Percentiles rank a stretch among this genome's conserved stretches.
Conservation (phyloP, 2,888 invertebrate genomes). For the Chrysolina oricalcia region DNA sequence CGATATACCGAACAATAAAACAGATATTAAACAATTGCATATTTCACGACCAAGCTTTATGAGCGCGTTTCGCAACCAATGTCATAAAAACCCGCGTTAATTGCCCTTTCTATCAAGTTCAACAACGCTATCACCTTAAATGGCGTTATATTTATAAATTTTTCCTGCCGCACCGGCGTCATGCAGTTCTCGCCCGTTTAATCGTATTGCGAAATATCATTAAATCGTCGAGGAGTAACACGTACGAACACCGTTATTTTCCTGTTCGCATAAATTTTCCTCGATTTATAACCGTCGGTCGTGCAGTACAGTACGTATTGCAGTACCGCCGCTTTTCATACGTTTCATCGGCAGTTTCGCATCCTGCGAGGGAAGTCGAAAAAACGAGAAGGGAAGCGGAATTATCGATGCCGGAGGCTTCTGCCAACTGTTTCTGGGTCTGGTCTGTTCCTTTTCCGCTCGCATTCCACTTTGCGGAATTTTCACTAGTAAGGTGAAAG, state of each 20-base stretch:
- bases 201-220: constrained; percentile 9
- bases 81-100: background rate
- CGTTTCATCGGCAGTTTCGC: background rate
- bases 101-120: constrained; percentile 2
- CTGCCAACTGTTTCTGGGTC: background rate
- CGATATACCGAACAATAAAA: too few species aligned
- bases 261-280: constrained; percentile 19
- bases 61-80: background rate
- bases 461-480: too few species aligned
- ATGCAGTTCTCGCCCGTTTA: background rate
- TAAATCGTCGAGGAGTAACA: constrained; percentile 2
- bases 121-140: constrained; percentile 1
- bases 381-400: constrained; percentile 13
- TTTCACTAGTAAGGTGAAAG: too few species aligned
- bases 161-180: background rate
- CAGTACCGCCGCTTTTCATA: constrained; percentile 2
- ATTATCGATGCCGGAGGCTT: background rate
- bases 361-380: background rate
- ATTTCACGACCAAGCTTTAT: too few species aligned
- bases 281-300: constrained; percentile 6
- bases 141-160: constrained; percentile 2
- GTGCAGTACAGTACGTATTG: constrained; percentile 6
- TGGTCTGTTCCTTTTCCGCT: background rate
- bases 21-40: too few species aligned
- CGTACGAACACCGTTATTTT: constrained; percentile 15